These are phyloP conservation scores for Amyelois transitella DNA, from an alignment of 1,140 invertebrate genomes.

Conservation along the genomic window DNA sequence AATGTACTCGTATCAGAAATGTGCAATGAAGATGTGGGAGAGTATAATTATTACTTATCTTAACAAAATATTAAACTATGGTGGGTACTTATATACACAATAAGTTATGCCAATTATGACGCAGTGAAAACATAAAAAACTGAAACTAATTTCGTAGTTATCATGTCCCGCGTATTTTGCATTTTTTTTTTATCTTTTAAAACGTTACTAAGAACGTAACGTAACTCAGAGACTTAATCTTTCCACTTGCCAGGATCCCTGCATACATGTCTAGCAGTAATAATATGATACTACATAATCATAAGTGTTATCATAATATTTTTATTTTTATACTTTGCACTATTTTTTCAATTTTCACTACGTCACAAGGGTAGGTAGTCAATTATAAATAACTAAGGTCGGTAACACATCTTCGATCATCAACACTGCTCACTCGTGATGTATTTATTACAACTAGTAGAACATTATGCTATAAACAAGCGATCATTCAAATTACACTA, in stretches of 20 bases:
- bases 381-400: conserved; percentile 11
- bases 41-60: neutral
- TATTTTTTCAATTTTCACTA: neutral
- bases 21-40: neutral
- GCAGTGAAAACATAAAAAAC: neutral
- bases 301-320: too few relatives aligned
- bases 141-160: too few relatives aligned
- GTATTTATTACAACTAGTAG: conserved; percentile 42
- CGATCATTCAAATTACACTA: conserved; percentile 19
- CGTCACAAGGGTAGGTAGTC: neutral
- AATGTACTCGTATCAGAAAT: neutral
- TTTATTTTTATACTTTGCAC: too few relatives aligned
- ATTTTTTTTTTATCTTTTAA: too few relatives aligned
- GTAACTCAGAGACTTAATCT: too few relatives aligned
- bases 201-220: too few relatives aligned
- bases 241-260: too few relatives aligned
- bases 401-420: conserved; percentile 51
- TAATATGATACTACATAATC: too few relatives aligned
- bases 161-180: too few relatives aligned
- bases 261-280: too few relatives aligned
- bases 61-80: neutral
- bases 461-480: conserved; percentile 38
- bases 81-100: neutral
- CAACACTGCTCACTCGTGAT: conserved; percentile 32
- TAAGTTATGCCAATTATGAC: neutral